Evolutionary conservation across 2,888 invertebrate genomes (phyloP).

Genomic region (Microdon myrmicae): DNA sequence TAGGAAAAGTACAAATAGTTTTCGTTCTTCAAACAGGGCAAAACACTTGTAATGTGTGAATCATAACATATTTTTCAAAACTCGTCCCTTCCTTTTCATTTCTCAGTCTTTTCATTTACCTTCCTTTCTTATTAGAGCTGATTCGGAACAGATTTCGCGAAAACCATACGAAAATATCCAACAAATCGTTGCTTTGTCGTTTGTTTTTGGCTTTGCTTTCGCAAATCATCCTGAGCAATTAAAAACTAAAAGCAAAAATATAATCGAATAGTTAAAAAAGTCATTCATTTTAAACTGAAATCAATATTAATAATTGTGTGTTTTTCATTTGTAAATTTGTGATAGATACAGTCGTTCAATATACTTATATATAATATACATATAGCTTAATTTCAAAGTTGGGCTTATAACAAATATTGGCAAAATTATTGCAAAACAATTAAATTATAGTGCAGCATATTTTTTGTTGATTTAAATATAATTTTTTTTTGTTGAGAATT

Average conservation of each 20-base stretch:
- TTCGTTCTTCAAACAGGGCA: conserved; percentile 5
- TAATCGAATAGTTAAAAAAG: conserved; percentile 17
- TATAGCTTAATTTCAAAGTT: not conserved
- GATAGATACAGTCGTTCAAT: no score
- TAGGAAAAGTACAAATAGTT: no score
- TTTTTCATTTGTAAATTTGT: no score
- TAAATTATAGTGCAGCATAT: not conserved
- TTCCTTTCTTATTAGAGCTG: conserved; percentile 39
- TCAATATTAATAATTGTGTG: no score
- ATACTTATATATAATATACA: no score
- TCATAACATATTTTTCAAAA: conserved; percentile 6
- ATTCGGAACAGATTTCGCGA: conserved; percentile 43
- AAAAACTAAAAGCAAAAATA: conserved; percentile 39
- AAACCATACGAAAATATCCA: no score
- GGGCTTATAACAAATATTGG: not conserved
- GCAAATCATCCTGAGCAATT: conserved; percentile 24
- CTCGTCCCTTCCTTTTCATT: not conserved
- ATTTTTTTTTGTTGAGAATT: conserved; percentile 7
- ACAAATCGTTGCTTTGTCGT: conserved; percentile 32
- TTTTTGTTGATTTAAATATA: not conserved
- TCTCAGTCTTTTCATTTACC: conserved; percentile 8
- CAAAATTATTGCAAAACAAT: not conserved
- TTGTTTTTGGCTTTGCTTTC: conserved; percentile 50
- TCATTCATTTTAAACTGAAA: conserved; percentile 18
- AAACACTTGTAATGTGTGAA: conserved; percentile 35